A percentile compares a stretch with the other conserved stretches of the same genome.
These are phyloP conservation scores for Sarotherodon lohbergeri DNA, from an alignment of 2,113 vertebrate species.

Conservation along the genomic window DNA sequence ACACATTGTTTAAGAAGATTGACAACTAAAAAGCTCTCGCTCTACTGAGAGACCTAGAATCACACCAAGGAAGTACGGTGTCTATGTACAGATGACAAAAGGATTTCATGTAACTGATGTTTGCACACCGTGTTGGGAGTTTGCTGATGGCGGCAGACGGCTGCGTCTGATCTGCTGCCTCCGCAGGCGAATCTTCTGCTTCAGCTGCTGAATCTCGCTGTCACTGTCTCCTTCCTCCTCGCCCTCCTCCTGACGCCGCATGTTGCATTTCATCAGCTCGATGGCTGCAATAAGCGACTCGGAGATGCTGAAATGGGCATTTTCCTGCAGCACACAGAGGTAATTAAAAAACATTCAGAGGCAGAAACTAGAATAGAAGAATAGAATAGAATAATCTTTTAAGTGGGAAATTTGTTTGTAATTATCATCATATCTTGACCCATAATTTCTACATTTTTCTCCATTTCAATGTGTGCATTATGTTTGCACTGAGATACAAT, in stretches of 20 bases:
- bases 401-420: neutral
- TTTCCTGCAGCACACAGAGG: conserved; percentile 76
- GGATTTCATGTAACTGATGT: neutral
- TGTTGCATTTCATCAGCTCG: conserved; percentile 97
- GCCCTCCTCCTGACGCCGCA: conserved; percentile 76
- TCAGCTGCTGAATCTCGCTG: conserved; percentile 93
- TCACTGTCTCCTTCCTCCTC: conserved; percentile 90
- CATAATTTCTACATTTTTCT: neutral
- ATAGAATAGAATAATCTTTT: neutral
- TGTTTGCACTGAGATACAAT: neutral
- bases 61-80: neutral
- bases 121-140: conserved; percentile 56
- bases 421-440: neutral
- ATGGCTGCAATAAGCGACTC: conserved; percentile 97
- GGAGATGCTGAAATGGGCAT: conserved; percentile 97
- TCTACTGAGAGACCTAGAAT: neutral
- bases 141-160: conserved; percentile 61
- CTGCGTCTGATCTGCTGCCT: conserved; percentile 87
- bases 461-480: neutral
- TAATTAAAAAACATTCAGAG: neutral
- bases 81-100: neutral
- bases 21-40: neutral
- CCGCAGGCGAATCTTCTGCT: conserved; percentile 92
- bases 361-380: neutral
- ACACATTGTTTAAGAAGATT: neutral